phyloP scores from a whole-genome alignment of 2,113 vertebrate species.

The Tetrax tetrax region DNA sequence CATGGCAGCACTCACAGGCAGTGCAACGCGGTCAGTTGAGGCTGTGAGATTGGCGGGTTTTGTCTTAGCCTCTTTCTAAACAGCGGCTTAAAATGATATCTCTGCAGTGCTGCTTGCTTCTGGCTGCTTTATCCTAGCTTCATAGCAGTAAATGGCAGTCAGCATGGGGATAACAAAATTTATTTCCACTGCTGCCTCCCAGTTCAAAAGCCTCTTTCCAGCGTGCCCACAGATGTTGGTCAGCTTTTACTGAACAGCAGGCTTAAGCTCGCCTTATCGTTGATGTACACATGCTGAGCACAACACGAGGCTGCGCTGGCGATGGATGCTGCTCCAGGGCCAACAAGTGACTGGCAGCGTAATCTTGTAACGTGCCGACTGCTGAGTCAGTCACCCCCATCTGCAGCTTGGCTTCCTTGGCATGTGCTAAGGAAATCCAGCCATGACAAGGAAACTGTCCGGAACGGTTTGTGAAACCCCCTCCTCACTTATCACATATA shows the following conservation, averaged over 20 bases:
- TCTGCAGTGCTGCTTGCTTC: not conserved
- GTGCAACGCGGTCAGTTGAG: not conserved
- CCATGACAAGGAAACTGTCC: not conserved
- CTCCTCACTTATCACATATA: not conserved
- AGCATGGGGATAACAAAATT: not conserved
- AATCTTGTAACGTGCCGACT: not conserved
- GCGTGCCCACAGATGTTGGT: fast-evolving
- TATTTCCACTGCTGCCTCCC: not conserved
- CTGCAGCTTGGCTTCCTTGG: not conserved
- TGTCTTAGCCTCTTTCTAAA: not conserved
- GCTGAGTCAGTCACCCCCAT: not conserved
- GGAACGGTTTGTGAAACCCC: not conserved
- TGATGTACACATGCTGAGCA: not conserved
- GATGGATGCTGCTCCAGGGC: not conserved
- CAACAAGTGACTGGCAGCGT: not conserved
- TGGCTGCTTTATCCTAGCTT: not conserved
- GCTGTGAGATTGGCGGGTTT: not conserved
- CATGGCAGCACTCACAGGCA: not conserved
- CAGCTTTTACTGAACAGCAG: not conserved
- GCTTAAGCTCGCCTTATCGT: not conserved
- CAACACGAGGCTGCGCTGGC: not conserved
- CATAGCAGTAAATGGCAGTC: not conserved
- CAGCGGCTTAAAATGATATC: not conserved
- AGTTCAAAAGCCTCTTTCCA: not conserved
- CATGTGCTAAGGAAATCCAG: not conserved